phyloP scores from a whole-genome alignment of 2,888 invertebrate species.

The Papilio demoleus region DNA sequence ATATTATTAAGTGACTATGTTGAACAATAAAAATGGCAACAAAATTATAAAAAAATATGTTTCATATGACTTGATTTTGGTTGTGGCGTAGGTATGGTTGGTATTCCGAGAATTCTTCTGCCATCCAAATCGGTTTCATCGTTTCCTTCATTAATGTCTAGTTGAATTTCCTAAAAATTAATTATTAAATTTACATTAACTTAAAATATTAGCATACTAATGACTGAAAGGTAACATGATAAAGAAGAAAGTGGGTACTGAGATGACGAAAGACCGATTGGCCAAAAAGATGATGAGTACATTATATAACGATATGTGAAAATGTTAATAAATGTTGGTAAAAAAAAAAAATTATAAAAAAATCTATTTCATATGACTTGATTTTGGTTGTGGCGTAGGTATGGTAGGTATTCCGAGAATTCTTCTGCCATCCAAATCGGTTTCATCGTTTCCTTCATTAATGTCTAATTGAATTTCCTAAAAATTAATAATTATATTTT shows the following conservation, averaged over 20 bases:
- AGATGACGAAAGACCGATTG: no score
- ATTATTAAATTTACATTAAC: neutral
- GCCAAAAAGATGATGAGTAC: no score
- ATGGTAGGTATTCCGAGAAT: slow-evolving; percentile 17
- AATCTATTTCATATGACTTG: no score
- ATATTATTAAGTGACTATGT: no score
- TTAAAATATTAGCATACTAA: neutral
- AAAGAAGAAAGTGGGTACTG: no score
- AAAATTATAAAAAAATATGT: no score
- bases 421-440: neutral
- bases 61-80: no score
- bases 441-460: neutral
- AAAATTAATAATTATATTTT: neutral
- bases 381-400: neutral
- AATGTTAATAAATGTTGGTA: no score
- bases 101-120: slow-evolving; percentile 18
- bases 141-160: slow-evolving; percentile 7
- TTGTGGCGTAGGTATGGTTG: neutral
- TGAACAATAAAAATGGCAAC: no score
- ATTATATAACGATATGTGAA: no score
- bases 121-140: neutral
- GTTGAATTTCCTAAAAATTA: slow-evolving; percentile 5
- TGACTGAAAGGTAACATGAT: no score
- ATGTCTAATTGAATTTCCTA: slow-evolving; percentile 13
- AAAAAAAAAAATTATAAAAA: no score